Percentiles rank a stretch among this genome's conserved stretches.
phyloP scores from a whole-genome alignment of 2,113 vertebrate genomes.

The Sinocyclocheilus maitianheensis region DNA sequence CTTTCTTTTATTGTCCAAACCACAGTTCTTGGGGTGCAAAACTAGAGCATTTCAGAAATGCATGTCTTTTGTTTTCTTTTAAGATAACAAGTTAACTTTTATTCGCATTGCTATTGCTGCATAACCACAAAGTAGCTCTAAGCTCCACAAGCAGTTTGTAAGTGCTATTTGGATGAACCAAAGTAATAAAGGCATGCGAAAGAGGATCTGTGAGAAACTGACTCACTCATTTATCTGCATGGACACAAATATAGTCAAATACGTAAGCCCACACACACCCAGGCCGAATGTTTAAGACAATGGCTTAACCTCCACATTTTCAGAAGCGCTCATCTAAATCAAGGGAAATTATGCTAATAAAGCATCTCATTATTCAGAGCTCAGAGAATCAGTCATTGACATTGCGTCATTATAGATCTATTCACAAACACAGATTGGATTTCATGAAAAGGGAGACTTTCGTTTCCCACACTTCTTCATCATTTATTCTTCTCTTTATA shows the following conservation, averaged over 20 bases:
- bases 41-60: slow-evolving; percentile 55
- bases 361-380: slow-evolving; percentile 73
- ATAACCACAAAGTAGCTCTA: not conserved
- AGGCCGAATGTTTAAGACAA: slow-evolving; percentile 32
- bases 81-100: slow-evolving; percentile 29
- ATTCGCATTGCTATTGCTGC: slow-evolving; percentile 21
- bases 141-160: not conserved
- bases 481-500: slow-evolving; percentile 51
- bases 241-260: slow-evolving; percentile 27
- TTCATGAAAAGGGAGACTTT: slow-evolving; percentile 62
- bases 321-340: slow-evolving; percentile 78
- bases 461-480: slow-evolving; percentile 66
- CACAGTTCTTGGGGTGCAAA: slow-evolving; percentile 64
- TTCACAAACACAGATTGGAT: slow-evolving; percentile 73
- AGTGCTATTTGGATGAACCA: not conserved
- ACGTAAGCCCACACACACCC: slow-evolving; percentile 26
- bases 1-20: slow-evolving; percentile 62
- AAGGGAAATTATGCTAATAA: slow-evolving; percentile 78
- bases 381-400: slow-evolving; percentile 70
- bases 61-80: slow-evolving; percentile 30
- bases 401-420: slow-evolving; percentile 72
- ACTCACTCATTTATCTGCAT: slow-evolving; percentile 37
- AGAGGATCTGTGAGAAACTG: slow-evolving; percentile 33
- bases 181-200: slow-evolving; percentile 31
- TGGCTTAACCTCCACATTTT: slow-evolving; percentile 62